Evolutionary conservation across 2,113 vertebrate species (phyloP).

Genomic region (Pelecanus crispus): DNA sequence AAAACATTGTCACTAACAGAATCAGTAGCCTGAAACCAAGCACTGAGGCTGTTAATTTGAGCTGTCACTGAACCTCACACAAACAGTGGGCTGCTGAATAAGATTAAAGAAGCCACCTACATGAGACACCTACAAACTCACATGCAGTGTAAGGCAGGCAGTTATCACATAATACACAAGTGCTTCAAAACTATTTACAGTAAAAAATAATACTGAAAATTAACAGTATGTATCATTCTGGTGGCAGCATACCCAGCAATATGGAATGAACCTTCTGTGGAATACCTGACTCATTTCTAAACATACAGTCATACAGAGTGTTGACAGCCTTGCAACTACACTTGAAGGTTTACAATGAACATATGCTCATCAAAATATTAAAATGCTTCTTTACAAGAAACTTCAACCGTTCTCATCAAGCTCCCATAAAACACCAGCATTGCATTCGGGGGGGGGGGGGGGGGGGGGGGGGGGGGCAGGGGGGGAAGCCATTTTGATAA

Average conservation of each 20-base stretch:
- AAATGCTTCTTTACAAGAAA: not conserved
- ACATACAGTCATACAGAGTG: not conserved
- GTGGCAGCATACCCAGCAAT: not conserved
- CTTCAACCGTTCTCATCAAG: not conserved
- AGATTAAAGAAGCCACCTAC: not conserved
- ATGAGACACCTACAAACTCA: slow-evolving; percentile 4
- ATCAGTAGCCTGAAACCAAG: not conserved
- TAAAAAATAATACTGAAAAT: slow-evolving; percentile 9
- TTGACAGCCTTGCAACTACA: not conserved
- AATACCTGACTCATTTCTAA: slow-evolving; percentile 23
- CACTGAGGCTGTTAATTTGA: not conserved
- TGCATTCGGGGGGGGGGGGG: not conserved
- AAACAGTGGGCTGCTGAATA: not conserved
- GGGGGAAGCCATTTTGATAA: not conserved
- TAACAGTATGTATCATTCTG: not conserved
- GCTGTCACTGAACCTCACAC: not conserved
- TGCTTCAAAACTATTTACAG: slow-evolving; percentile 21
- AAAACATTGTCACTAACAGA: not conserved
- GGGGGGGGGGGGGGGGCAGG: too few relatives aligned
- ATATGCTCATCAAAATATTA: not conserved
- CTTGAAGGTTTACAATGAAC: not conserved
- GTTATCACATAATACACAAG: not conserved
- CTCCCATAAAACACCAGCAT: not conserved
- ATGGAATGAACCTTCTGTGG: not conserved
- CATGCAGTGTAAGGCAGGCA: not conserved